Evolutionary conservation across 2,113 vertebrate genomes (phyloP).

Genomic region (Semnopithecus entellus): DNA sequence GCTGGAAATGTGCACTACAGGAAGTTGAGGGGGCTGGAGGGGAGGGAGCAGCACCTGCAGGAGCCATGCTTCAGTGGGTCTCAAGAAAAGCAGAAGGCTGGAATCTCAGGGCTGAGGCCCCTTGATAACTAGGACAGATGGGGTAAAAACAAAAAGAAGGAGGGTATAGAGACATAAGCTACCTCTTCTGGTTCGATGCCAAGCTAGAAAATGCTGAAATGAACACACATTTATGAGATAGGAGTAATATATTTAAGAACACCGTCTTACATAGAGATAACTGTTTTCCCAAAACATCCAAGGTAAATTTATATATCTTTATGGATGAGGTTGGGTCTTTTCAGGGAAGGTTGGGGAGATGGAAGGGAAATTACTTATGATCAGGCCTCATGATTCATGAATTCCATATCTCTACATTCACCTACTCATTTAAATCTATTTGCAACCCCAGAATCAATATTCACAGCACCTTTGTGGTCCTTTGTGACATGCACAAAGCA

Average conservation of each 20-base stretch:
- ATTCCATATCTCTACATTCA: background rate
- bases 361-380: background rate
- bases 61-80: background rate
- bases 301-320: background rate
- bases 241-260: background rate
- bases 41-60: background rate
- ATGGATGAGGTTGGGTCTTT: background rate
- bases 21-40: background rate
- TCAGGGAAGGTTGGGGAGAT: too few relatives aligned
- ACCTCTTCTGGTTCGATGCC: background rate
- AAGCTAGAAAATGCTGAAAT: background rate
- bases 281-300: background rate
- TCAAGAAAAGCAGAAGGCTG: background rate
- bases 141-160: fast-evolving
- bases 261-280: background rate
- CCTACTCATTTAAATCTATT: background rate
- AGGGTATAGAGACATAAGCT: background rate
- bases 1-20: background rate
- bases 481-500: fast-evolving
- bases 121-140: background rate
- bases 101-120: background rate
- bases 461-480: fast-evolving
- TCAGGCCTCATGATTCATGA: background rate
- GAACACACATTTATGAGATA: background rate
- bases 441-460: background rate